Base-by-base conservation (phyloP, 2,113 vertebrate genomes). In the Pelvicachromis taeniatus region DNA sequence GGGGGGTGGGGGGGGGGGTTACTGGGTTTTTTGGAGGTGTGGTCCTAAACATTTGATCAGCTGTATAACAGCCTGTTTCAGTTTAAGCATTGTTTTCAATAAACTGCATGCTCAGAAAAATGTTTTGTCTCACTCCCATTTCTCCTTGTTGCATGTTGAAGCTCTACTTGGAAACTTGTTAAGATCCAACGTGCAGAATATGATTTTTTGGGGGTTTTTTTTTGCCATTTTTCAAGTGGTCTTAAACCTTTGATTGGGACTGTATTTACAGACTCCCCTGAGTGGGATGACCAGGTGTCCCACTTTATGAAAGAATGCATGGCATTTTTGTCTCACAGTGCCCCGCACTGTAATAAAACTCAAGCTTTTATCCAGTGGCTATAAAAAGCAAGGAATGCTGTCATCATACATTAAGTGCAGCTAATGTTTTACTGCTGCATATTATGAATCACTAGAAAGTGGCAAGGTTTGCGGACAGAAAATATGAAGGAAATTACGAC, bases 1-100 rank as follows among this genome's bases (percentile, higher is more conserved):
- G n/a, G n/a, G n/a, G n/a, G n/a, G n/a, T n/a, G n/a, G n/a, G 33
- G 33, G 33, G 31, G 31, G 31, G 17, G 3, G 35, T 35, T 61
- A 61, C 9, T 0, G 10, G 58, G 1, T 17, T 4, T 61, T 35
- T 63, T 0, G 31, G 59, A 63, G 59, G 59, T 63, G 59, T n/a
- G 6, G 31, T 35, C 6, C 31, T 63, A 63, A 63, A 63, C 17
- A 35, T n/a, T 61, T 31, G 31, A 3, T 35, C 31, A 3, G 31
- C 17, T 63, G 17, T n/a, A 35, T 35, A 63, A 63, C 31, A n/a
- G 9, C 31, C 59, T 35, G 59, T 63, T 63, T 63, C 31, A n/a
- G 31, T 63, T 63, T 63, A 63, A 35, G 59, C 31, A 0, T n/a
- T 63, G 31, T 35, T 63, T 63, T 35, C 1, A 17, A 63, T 35